These are phyloP conservation scores for Magallana ariakensis DNA, from an alignment of 1,140 invertebrate species.

Conservation along the genomic window DNA sequence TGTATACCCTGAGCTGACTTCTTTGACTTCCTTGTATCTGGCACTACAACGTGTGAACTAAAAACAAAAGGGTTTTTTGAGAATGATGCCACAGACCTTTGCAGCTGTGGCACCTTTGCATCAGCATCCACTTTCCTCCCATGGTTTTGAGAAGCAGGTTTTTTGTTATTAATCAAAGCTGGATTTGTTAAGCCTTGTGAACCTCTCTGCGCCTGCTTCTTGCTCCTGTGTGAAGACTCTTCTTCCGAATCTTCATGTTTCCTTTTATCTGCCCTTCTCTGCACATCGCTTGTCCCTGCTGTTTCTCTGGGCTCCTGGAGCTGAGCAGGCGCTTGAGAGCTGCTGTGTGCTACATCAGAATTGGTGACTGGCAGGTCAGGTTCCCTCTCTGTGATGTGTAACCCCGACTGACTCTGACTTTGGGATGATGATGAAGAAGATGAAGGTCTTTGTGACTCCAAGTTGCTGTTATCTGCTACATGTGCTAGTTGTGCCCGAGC, in stretches of 20 bases:
- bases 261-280: not conserved
- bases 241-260: not conserved
- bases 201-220: not conserved
- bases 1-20: not conserved
- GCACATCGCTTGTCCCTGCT: not conserved
- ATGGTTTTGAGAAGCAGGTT: not conserved
- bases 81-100: not conserved
- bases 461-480: not conserved
- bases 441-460: not conserved
- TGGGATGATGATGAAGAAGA: not conserved
- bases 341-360: not conserved
- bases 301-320: not conserved
- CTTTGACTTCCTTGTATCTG: slow-evolving; percentile 11
- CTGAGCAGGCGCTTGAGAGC: not conserved
- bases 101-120: slow-evolving; percentile 12
- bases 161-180: not conserved
- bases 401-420: not conserved
- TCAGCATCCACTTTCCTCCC: not conserved
- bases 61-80: slow-evolving; percentile 25
- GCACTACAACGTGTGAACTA: slow-evolving; percentile 30
- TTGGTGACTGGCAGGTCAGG: not conserved
- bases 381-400: not conserved
- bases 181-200: not conserved
- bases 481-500: not conserved
- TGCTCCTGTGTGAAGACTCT: not conserved